Evolutionary conservation across 2,797 vertebrate species (phyloP), one percentile per base, ranked within the genome.

Genomic region (Aphelocoma californica): DNA sequence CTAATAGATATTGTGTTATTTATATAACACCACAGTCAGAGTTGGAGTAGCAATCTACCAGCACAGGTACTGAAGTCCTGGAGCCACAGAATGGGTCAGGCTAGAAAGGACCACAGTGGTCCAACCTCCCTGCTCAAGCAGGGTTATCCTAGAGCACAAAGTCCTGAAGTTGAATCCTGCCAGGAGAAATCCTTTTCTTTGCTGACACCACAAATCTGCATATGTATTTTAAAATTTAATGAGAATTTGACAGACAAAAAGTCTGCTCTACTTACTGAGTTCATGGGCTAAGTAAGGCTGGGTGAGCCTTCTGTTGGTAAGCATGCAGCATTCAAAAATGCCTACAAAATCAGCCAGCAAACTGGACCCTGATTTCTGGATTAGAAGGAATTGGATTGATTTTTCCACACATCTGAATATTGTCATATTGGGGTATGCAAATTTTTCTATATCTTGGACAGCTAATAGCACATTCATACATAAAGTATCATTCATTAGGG

Each of bases 201-300:
- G 90, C 81, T 91, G 89, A 96, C 86, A 90, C 60, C 47, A 82
- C 61, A 96, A 91, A 81, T 40, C 31, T 57, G 32, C 23, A 15
- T 60, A 78, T 21, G 34, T 47, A 42, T 81, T 94, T 96, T 94
- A 96, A 87, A 91, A 82, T 92, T 95, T 96, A 94, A 97, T 91
- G 88, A 92, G 75, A 94, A 62, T 23, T 28, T 84, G 69, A 89
- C 61, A 91, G 73, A 47, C 2, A 4, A 78, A 65, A 44, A 50
- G 28, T 56, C 72, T 75, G 57, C n/a, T 92, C 23, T 45, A 69
- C 40, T 83, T 92, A 62, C 21, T 70, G 50, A 57, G 84, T 36
- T 94, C 69, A 85, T 47, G 45, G 58, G 71, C 32, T 92, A 86
- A 70, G 36, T 58, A 50, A 82, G 38, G 62, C 20, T 89, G 26